phyloP scores from a whole-genome alignment of 2,113 vertebrate species.

The Cromileptes altivelis region DNA sequence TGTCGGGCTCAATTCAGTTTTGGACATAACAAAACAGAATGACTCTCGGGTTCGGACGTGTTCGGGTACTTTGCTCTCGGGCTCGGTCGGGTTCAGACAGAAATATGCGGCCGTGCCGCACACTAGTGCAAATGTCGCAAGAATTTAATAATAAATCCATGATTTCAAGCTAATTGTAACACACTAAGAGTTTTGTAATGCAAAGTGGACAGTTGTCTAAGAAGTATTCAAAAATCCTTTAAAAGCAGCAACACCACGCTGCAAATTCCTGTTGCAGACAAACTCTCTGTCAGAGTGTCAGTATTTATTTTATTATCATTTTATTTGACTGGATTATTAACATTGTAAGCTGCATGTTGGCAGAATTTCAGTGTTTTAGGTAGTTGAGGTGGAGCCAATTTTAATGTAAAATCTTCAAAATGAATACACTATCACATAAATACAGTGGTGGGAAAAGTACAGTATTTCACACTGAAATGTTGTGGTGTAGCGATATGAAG shows the following conservation, averaged over 20 bases:
- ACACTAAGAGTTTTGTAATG: neutral
- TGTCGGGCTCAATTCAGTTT: too few relatives aligned
- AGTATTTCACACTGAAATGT: neutral
- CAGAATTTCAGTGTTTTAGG: neutral
- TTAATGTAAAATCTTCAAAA: neutral
- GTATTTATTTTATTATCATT: neutral
- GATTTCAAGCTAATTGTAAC: neutral
- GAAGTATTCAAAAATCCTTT: neutral
- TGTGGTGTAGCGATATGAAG: neutral
- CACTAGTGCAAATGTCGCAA: neutral
- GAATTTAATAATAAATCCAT: neutral
- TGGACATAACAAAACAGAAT: too few relatives aligned
- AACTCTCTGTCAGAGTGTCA: too few relatives aligned
- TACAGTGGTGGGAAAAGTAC: neutral
- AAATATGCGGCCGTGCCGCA: too few relatives aligned
- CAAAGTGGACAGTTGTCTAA: neutral
- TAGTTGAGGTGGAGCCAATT: neutral
- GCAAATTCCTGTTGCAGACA: neutral
- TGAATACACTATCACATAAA: neutral
- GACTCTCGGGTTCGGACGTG: too few relatives aligned
- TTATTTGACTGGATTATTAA: neutral
- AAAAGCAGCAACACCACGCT: neutral
- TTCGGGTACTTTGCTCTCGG: too few relatives aligned
- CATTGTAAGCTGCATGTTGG: neutral
- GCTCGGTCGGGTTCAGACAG: too few relatives aligned